Evolutionary conservation across 2,888 invertebrate species (phyloP), one percentile per base, ranked within the genome.

Genomic region (Yponomeuta cagnagella): DNA sequence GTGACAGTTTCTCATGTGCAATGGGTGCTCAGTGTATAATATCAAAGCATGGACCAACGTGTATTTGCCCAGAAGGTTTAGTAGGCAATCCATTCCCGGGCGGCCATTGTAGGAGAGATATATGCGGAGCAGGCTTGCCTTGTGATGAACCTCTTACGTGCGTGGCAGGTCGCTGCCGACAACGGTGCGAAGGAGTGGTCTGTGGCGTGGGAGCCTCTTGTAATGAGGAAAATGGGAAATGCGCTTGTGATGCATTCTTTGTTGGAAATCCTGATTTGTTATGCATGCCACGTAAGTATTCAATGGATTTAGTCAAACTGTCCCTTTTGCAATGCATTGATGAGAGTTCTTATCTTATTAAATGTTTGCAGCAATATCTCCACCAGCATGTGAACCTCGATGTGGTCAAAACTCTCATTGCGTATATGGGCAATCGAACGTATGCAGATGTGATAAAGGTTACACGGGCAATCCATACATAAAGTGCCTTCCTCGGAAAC

Each of bases 41-140:
- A 73, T 96, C 97, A 52, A 94, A 95, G 75, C 93, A 94, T 31
- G 98, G 97, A 15, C 97, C 97, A 23, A 97, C 97, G 6, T 98
- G 98, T 82, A 96, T 96, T 81, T 98, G 98, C 80, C 94, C 95
- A 2, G 96, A 97, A 82, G 97, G 97, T 68, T 96, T 95, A 83
- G 94, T 95, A 72, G 98, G 98, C 31, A 98, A 98, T 88, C 97
- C 98, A 9, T 98, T 98, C 92, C 96, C 97, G 1, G 98, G 98
- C 43, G 98, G 98, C 63, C 93, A 93, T 71, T 98, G 98, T 80
- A 93, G 93, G 71, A 95, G 96, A 70, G 97, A 97, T 85, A 93
- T 96, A 70, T 98, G 98, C 83, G 96, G 96, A 0, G 93, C 95
- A 3, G 93, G 94, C 0, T 92, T 95, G 70, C 96, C 96, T 0